Conservation (phyloP, 2,888 invertebrate genomes). For the Mimas tiliae region DNA sequence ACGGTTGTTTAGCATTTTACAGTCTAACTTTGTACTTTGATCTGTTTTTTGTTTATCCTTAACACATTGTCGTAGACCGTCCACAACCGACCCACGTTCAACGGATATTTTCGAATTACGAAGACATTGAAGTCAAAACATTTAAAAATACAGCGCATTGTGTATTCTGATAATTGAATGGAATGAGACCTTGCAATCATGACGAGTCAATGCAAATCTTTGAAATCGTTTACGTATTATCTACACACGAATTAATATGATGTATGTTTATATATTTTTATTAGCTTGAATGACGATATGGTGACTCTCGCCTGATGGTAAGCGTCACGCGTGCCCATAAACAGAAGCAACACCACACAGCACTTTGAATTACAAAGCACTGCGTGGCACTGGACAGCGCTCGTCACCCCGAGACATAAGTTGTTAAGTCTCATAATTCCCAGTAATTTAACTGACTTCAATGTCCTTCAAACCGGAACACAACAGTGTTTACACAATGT, state of each 20-base stretch:
- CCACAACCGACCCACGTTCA: not conserved
- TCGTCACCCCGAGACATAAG: no score
- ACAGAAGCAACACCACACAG: no score
- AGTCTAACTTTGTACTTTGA: conserved; percentile 4
- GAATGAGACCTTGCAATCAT: not conserved
- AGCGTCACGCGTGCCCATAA: no score
- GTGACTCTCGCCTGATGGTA: no score
- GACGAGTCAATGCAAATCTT: not conserved
- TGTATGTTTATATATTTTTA: no score
- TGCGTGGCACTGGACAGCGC: no score
- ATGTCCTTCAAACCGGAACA: no score
- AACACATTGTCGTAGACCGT: conserved; percentile 6
- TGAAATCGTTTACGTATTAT: not conserved
- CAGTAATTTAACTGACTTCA: no score
- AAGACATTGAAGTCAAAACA: conserved; percentile 13
- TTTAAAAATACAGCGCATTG: not conserved
- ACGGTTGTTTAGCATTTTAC: not conserved
- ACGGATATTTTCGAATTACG: conserved; percentile 2
- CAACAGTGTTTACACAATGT: no score
- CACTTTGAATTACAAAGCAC: no score
- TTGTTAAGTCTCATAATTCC: no score
- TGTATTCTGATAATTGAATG: not conserved
- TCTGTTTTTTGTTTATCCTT: conserved; percentile 20
- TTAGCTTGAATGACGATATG: no score
- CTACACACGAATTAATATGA: not conserved